These are phyloP conservation scores for Petrocephalus sullivani DNA, from an alignment of 2,797 vertebrate species.

Conservation along the genomic window DNA sequence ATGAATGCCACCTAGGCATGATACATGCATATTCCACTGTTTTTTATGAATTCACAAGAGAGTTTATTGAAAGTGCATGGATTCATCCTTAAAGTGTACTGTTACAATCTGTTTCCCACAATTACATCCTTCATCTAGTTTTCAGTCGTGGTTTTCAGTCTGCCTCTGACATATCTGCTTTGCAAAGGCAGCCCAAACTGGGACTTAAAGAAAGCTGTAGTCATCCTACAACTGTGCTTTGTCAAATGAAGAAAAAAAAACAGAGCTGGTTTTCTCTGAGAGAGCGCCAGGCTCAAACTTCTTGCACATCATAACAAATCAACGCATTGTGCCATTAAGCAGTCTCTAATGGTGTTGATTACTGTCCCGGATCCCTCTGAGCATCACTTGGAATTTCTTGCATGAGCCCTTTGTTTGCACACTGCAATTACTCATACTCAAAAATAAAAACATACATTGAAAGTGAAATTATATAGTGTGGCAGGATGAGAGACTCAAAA, in stretches of 20 bases:
- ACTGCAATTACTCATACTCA: conserved; percentile 1
- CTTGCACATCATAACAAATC: conserved; percentile 1
- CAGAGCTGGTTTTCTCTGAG: background rate
- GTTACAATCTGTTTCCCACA: background rate
- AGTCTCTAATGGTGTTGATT: background rate
- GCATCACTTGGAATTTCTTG: background rate
- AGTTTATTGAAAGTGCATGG: background rate
- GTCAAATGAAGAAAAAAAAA: background rate
- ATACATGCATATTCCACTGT: background rate
- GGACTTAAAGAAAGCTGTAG: background rate
- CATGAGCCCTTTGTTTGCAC: background rate
- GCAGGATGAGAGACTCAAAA: background rate
- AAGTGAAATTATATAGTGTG: background rate
- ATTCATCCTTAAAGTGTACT: background rate
- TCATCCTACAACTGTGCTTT: background rate
- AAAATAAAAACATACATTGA: background rate
- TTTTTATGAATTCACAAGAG: background rate
- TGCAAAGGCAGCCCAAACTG: background rate
- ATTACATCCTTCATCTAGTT: background rate
- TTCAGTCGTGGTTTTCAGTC: background rate
- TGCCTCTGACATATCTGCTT: background rate
- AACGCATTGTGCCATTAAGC: background rate
- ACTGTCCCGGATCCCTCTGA: background rate
- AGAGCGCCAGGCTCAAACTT: background rate
- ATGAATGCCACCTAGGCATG: background rate